Conservation (phyloP, 2,888 invertebrate genomes). For the Apotomis betuletana region DNA sequence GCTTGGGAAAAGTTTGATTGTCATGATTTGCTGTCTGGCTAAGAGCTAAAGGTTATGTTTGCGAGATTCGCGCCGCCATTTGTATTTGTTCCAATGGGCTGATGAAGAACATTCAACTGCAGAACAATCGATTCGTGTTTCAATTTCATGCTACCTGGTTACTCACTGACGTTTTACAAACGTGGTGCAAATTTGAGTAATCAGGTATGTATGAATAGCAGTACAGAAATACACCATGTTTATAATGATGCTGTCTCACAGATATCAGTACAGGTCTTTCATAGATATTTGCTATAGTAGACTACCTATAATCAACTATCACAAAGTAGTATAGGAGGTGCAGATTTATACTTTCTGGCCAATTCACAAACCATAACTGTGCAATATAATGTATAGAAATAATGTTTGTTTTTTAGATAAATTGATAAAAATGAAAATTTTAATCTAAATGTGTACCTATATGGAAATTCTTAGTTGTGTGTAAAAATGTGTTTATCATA, state of each 20-base stretch:
- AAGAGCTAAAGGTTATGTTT: no score
- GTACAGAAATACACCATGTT: neutral
- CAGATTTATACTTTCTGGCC: conserved; percentile 19
- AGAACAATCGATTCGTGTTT: neutral
- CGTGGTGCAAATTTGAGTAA: neutral
- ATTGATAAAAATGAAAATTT: conserved; percentile 38
- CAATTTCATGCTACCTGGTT: neutral
- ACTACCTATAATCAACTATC: conserved; percentile 22
- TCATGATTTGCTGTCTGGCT: no score
- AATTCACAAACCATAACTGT: conserved; percentile 44
- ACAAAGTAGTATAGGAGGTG: conserved; percentile 24
- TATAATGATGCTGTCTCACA: neutral
- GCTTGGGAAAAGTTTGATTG: no score
- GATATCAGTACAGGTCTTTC: conserved; percentile 11
- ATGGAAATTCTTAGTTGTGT: conserved; percentile 60
- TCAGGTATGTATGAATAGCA: neutral
- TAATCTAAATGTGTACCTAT: conserved; percentile 47
- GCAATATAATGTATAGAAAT: conserved; percentile 58
- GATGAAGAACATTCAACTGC: neutral
- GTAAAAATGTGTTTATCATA: conserved; percentile 66
- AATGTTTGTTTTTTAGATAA: conserved; percentile 31
- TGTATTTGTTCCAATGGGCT: neutral
- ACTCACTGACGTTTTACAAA: neutral
- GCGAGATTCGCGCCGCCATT: no score
- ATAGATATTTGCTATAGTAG: conserved; percentile 13